Conservation (phyloP, 2,113 vertebrate genomes). For the Arothron firmamentum region DNA sequence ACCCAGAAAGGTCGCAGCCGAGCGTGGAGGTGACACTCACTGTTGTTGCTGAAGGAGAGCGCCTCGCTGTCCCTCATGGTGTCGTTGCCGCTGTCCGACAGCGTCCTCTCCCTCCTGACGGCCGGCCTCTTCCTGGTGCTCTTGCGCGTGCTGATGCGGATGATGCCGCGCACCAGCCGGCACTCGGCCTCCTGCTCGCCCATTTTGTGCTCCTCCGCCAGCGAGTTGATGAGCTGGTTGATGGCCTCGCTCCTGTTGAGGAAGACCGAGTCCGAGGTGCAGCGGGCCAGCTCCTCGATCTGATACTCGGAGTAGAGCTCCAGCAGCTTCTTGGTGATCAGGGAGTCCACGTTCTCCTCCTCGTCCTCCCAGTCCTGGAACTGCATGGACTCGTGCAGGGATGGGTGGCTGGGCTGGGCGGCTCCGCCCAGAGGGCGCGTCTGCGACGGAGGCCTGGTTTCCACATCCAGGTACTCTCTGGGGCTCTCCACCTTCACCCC, state of each 20-base stretch:
- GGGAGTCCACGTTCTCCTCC: conserved; percentile 83
- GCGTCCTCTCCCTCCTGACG: conserved; percentile 60
- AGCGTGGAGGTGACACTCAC: conserved; percentile 59
- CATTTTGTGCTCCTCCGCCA: conserved; percentile 70
- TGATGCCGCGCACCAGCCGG: conserved; percentile 88
- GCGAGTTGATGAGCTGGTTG: conserved; percentile 89
- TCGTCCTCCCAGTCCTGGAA: conserved; percentile 81
- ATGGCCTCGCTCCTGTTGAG: conserved; percentile 90
- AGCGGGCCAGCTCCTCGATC: conserved; percentile 92
- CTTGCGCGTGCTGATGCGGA: conserved; percentile 93
- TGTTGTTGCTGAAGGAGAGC: conserved; percentile 82
- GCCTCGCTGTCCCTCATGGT: conserved; percentile 84
- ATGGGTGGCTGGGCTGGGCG: conserved; percentile 66
- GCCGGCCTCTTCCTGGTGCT: conserved; percentile 51
- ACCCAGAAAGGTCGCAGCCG: neutral
- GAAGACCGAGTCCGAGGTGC: conserved; percentile 92
- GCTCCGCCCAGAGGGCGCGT: neutral
- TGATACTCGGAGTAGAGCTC: conserved; percentile 96
- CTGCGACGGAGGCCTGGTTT: conserved; percentile 26
- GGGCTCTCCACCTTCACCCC: conserved; percentile 64
- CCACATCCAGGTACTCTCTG: conserved; percentile 73
- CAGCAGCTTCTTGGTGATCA: conserved; percentile 91
- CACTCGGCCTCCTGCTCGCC: conserved; percentile 92
- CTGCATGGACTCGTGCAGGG: conserved; percentile 67
- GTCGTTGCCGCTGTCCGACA: conserved; percentile 85